These are phyloP conservation scores for Labroides dimidiatus DNA, from an alignment of 2,797 vertebrate species.

Conservation along the genomic window DNA sequence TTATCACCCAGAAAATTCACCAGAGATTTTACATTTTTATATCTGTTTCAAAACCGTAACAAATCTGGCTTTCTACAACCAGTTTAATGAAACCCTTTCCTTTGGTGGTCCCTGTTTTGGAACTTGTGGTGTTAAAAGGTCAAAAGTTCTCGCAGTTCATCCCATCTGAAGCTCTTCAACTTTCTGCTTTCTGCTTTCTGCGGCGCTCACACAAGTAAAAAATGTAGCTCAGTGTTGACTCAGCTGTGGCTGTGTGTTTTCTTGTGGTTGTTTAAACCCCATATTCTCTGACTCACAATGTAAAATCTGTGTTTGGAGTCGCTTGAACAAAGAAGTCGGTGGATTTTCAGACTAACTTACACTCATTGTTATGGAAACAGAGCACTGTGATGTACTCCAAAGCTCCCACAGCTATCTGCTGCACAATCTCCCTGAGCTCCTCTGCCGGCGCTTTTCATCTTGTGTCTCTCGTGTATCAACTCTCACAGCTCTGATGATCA, in stretches of 20 bases:
- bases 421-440: conserved; percentile 52
- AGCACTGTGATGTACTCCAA: conserved; percentile 9
- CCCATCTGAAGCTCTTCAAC: background rate
- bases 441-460: conserved; percentile 55
- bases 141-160: background rate
- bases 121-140: no score
- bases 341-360: conserved; percentile 15
- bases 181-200: background rate
- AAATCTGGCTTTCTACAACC: no score
- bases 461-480: conserved; percentile 54
- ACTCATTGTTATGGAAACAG: conserved; percentile 5
- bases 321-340: conserved; percentile 26
- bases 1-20: background rate
- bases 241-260: conserved; percentile 10
- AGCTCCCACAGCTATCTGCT: conserved; percentile 44
- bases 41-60: background rate
- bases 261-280: conserved; percentile 18
- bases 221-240: conserved; percentile 4
- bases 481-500: conserved; percentile 34
- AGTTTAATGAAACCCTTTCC: no score
- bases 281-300: conserved; percentile 31
- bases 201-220: background rate
- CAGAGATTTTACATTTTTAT: no score
- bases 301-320: conserved; percentile 31
- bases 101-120: no score